Evolutionary conservation across 2,797 vertebrate species (phyloP), one percentile per base, ranked within the genome.

Genomic region (Malacoctenus gilli): DNA sequence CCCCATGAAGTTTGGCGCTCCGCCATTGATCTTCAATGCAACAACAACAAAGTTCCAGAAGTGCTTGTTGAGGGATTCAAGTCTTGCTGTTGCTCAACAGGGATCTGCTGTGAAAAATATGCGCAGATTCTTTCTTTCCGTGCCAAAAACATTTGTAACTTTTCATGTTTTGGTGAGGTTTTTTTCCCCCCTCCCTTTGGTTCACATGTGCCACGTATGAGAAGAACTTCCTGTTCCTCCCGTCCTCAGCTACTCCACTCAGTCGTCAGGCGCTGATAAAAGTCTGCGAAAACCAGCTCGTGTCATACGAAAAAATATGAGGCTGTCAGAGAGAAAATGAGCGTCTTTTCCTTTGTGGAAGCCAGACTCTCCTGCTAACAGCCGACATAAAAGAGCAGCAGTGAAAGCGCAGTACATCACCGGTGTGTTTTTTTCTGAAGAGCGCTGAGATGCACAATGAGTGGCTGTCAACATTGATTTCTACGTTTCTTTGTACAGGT

Each of bases 401-500:
- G 35, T 31, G 0, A 16, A 4, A 47, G 40, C 19, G 21, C 23
- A n/a, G n/a, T n/a, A 4, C 36, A 44, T 54, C 37, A 23, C 37
- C 15, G 28, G 15, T 23, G 9, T 2, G 1, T 37, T 28, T 52
- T 59, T 47, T 40, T 28, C 12, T 18, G 2, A 28, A 11, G 0
- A n/a, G n/a, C n/a, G n/a, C n/a, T 9, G 40, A 62, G 19, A 31
- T 8, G 12, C 13, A 51, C 39, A 43, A 40, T 59, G 51, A 42
- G 21, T 8, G 1, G 5, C 41, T 59, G 54, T 54, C 61, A 63
- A 19, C 25, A 46, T 4, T 62, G 39, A 72, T 73, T 68, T 61
- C 32, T 31, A 44, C 50, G 2, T 62, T 38, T 8, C 72, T 60
- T 48, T 61, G 42, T 79, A 48, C 78, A 98, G 96, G 93, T 98